Evolutionary conservation across 92 coral and sea anemone species (phyloP).

Genomic region (Palythoa grandis): DNA sequence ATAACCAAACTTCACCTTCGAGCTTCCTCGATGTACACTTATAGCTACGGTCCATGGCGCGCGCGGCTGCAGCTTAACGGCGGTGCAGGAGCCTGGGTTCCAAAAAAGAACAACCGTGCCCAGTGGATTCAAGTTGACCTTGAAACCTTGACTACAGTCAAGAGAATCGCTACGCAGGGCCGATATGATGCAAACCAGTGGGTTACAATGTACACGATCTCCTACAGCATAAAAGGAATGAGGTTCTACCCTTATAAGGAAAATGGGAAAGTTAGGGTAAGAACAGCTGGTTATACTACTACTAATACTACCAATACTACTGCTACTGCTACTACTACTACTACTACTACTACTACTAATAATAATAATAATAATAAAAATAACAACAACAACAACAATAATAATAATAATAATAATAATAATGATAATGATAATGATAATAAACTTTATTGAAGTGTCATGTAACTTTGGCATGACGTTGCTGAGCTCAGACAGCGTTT

Average conservation of each 20-base stretch:
- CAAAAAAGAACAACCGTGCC: conserved; percentile 57
- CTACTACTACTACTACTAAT: too few species aligned
- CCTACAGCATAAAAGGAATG: conserved; percentile 68
- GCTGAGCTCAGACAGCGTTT: too few species aligned
- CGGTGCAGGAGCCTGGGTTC: conserved; percentile 27
- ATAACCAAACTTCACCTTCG: conserved; percentile 72
- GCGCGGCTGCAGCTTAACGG: conserved; percentile 79
- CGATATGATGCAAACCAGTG: conserved; percentile 80
- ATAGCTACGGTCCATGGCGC: conserved; percentile 79
- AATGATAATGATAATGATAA: too few species aligned
- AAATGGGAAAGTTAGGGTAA: conserved; percentile 64
- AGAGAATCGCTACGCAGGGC: conserved; percentile 83
- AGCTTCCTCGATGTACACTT: conserved; percentile 74
- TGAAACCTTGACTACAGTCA: conserved; percentile 68
- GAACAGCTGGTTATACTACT: background rate
- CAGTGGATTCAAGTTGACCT: conserved; percentile 86
- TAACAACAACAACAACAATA: too few species aligned
- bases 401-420: too few species aligned
- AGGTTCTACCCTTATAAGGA: conserved; percentile 70
- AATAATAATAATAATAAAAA: too few species aligned
- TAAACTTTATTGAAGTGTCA: too few species aligned
- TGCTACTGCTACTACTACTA: too few species aligned
- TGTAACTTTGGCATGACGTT: too few species aligned
- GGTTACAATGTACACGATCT: conserved; percentile 70
- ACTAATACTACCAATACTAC: too few species aligned